These are phyloP conservation scores for Phacellophora camtschatica DNA, from an alignment of 30 jellyfish, hydroid and myxozoan species.

Conservation along the genomic window DNA sequence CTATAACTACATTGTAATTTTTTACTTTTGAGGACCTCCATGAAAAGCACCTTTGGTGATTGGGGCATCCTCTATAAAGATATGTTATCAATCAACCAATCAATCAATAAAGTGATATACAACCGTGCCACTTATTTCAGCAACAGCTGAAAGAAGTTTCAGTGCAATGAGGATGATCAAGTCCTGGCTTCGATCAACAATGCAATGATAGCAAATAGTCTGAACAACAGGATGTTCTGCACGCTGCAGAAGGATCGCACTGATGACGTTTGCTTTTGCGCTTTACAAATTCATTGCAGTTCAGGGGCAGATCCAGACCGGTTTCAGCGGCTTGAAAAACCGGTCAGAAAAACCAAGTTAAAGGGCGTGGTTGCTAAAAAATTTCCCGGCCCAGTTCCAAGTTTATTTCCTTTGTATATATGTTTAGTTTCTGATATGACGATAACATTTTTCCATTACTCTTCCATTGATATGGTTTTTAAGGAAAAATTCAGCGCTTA, in stretches of 20 bases:
- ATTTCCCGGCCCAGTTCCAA: too few relatives aligned
- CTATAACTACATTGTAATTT: neutral
- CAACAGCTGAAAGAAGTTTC: conserved; percentile 44
- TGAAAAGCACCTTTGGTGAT: too few relatives aligned
- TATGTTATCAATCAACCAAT: neutral
- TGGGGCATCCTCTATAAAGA: conserved; percentile 17
- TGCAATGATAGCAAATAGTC: conserved; percentile 17
- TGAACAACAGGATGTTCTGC: conserved; percentile 34
- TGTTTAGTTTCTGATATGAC: too few relatives aligned
- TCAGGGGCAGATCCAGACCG: too few relatives aligned
- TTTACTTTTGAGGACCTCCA: neutral
- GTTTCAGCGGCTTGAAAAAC: too few relatives aligned
- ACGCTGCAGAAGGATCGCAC: conserved; percentile 33
- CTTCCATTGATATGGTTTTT: too few relatives aligned
- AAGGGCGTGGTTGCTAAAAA: too few relatives aligned
- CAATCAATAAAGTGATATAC: neutral
- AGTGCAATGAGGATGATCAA: conserved; percentile 39
- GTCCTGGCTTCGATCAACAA: conserved; percentile 45
- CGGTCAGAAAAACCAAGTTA: too few relatives aligned
- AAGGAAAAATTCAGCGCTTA: too few relatives aligned
- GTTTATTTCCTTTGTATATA: too few relatives aligned
- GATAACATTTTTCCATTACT: too few relatives aligned
- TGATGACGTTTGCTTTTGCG: neutral
- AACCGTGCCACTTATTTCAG: conserved; percentile 29
- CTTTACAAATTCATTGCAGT: neutral